Base-by-base conservation (phyloP, 1,140 invertebrate species). In the Drosophila pruinosa region DNA sequence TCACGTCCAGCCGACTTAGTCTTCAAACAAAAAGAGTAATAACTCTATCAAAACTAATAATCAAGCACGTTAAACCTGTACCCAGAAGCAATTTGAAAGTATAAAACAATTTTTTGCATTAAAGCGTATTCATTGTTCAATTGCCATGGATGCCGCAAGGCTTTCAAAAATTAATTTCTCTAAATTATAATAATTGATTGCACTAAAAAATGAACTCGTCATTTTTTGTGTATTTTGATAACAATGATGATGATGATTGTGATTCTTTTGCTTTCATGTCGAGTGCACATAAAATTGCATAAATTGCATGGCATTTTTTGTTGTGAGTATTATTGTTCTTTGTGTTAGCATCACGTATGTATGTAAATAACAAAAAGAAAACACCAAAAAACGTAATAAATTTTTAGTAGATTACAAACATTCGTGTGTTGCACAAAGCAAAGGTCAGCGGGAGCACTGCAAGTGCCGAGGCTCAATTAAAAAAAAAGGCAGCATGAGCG, bases 371-470 rank as follows among this genome's bases (percentile, higher is more conserved):
- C 15, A 26, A 62, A 26, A 62, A 72, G 31, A 47, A 65, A 59
- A 59, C 45, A 50, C 2, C 17, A 67, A 57, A 74, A 59, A 82
- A 75, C 47, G 77, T 71, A 74, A 86, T 86, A 86, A 86, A 85
- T 86, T 81, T 77, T 50, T 77, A 64, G 77, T 58, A 77, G 73
- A 85, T 77, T 75, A 86, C 71, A 61, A 64, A 86, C 79, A 67
- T 52, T 43, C 28, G 52, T 61, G 57, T 62, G 50, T 31, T 48
- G 45, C 57, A 75, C 67, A 75, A 75, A 79, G 68, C 48, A 39
- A 68, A 48, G 50, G 48, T 41, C 68, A 53, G 63, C 38, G 71
- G 50, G 22, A 10, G 14, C 41, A 21, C 26, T 19, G 6, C 15
- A 41, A 41, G 6, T 19, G 12, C 3, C 34, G 36, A 58, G 47